Evolutionary conservation across 2,888 invertebrate genomes (phyloP), one percentile per base, ranked within the genome.

Genomic region (Caenorhabditis sp.): DNA sequence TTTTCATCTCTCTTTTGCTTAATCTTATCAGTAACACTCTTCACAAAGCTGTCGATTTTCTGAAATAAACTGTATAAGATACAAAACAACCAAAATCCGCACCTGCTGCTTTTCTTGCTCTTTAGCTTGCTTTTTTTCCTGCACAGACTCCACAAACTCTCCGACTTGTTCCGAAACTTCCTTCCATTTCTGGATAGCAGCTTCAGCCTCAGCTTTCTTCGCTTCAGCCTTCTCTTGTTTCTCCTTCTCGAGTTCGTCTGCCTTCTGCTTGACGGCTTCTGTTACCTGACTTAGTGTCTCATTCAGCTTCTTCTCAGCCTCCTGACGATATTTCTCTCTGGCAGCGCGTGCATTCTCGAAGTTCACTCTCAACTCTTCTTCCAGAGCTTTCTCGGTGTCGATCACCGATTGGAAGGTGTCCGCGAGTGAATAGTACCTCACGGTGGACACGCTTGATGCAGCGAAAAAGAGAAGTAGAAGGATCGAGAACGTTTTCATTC

Each of bases 381-480:
- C 77, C 44, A 84, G 31, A 10, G 80, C 80, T 31, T 81, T 77
- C 24, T 84, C 84, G 69, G 84, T 77, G 35, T 81, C 80, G 24
- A 81, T 54, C 16, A 84, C 84, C 28, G 76, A 41, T 58, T 84
- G 84, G 66, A 80, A 84, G 7, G 84, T 84, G 31, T 84, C 84
- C 14, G 84, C 76, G 0, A 84, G 72, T 8, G 80, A 80, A 61
- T 76, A 84, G 24, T 84, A 84, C 10, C 73, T 61, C 26, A 49
- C 12, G 3, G 70, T 44, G 4, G 47, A 64, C 12, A 64, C 70
- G 6, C 44, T 64, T 24, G 66, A 61, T 22, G 35, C 51, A 5
- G 70, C 70, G 19, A 82, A 44, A 6, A 82, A 6, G 12, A 75
- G 24, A 1, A 76, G 31, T 3, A 82, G 26, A 1, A 64, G 31